These are phyloP conservation scores for Apis laboriosa DNA, from an alignment of 1,140 invertebrate genomes.

Conservation along the genomic window DNA sequence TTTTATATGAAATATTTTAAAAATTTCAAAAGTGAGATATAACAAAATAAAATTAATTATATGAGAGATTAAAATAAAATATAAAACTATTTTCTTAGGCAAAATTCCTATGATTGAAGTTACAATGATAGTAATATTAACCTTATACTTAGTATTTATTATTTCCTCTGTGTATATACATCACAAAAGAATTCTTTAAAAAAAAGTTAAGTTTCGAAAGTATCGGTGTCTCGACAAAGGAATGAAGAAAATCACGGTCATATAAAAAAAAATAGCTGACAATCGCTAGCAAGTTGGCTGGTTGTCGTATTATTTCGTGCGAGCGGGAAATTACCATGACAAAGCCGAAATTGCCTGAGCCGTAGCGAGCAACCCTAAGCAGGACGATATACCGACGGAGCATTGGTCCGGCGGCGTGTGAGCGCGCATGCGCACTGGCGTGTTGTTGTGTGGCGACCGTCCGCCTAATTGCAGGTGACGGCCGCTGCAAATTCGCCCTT, in stretches of 20 bases:
- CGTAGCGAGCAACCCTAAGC: conserved; percentile 49
- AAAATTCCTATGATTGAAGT: no score
- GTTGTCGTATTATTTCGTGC: conserved; percentile 56
- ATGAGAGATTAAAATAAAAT: no score
- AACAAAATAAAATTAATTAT: no score
- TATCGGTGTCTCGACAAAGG: neutral
- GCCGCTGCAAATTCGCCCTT: conserved; percentile 54
- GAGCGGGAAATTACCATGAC: conserved; percentile 67
- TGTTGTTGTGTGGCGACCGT: conserved; percentile 51
- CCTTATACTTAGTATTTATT: no score
- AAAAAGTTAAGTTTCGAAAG: no score
- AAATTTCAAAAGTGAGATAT: no score
- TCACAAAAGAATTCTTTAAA: neutral
- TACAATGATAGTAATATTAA: no score
- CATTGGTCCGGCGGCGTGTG: neutral
- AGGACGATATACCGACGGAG: conserved; percentile 30
- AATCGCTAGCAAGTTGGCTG: conserved; percentile 6
- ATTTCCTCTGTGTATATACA: no score
- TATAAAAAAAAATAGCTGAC: neutral
- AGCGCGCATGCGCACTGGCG: neutral
- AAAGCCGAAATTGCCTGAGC: conserved; percentile 64
- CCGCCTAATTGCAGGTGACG: conserved; percentile 65
- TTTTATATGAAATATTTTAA: no score
- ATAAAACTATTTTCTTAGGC: no score
- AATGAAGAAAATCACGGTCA: conserved; percentile 7